Conservation (phyloP, 2,797 vertebrate species). For the Uromys caudimaculatus region DNA sequence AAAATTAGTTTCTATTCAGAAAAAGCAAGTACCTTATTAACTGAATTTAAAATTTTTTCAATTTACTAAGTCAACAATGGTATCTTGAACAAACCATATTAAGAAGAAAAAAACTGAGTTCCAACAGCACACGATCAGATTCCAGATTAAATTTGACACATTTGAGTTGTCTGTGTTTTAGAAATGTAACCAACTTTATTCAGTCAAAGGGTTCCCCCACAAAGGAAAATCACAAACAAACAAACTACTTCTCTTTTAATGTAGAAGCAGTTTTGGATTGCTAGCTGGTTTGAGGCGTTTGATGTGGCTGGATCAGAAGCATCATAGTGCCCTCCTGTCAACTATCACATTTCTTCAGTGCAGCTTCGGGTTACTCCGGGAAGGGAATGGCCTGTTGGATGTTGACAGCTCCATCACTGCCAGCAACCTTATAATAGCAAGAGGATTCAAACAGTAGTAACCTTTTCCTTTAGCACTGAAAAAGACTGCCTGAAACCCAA, state of each 20-base stretch:
- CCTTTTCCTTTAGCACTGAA: constrained; percentile 74
- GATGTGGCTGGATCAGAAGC: constrained; percentile 41
- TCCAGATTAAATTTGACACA: neutral
- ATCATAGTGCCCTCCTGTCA: constrained; percentile 71
- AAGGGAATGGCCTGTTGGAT: constrained; percentile 71
- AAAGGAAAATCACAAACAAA: neutral
- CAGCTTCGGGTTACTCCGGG: constrained; percentile 80
- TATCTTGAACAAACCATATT: constrained; percentile 1
- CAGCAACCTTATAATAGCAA: constrained; percentile 77
- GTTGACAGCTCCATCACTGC: constrained; percentile 58
- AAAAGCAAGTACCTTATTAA: constrained; percentile 24
- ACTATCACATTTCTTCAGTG: constrained; percentile 78
- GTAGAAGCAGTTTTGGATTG: neutral
- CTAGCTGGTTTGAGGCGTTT: constrained; percentile 23
- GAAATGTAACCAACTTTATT: neutral
- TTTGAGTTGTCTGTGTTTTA: constrained; percentile 10
- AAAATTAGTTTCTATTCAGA: constrained; percentile 55
- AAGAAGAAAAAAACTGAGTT: neutral
- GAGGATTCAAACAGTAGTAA: constrained; percentile 76
- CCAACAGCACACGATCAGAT: neutral
- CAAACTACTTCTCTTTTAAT: neutral
- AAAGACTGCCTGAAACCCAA: constrained; percentile 59
- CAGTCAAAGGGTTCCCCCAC: constrained; percentile 35
- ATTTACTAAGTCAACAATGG: neutral
- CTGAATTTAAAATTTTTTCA: neutral